Base-by-base conservation (phyloP, 2,888 invertebrate species). In the Drosophila siamana region DNA sequence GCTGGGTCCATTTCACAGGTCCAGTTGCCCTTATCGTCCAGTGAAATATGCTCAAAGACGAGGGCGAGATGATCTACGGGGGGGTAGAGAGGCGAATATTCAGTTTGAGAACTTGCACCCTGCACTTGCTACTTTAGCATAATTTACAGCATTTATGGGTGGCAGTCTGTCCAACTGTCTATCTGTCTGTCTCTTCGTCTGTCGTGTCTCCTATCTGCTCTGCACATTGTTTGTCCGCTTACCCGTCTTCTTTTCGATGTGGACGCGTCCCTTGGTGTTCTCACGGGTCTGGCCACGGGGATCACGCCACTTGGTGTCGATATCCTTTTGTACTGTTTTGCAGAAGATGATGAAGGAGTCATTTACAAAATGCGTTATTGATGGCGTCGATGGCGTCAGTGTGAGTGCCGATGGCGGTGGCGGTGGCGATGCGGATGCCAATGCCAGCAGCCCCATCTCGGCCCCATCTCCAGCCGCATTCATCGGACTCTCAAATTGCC, bases 11-110 rank as follows among this genome's bases (percentile, higher is more conserved):
- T 91, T 54, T 91, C 90, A 84, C 94, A 94, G 16, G 92, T 92
- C 92, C 93, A 94, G 59, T 91, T 92, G 38, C 94, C 94, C 74
- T 90, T 91, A 80, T 94, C 93, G 62, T 91, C 89, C 74, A 90
- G 74, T 63, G 90, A 87, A 78, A 93, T 93, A 78, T 91, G 92
- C 77, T 93, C 93, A 68, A 94, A 93, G 46, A 93, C 92, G 50
- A 94, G 86, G 5, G 93, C 92, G 69, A 91, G 78, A 43, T 91
- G 89, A 46, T 91, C 93, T 89, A 60, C n/a, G 13, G 8, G 2
- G 11, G 2, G n/a, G 3, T 16, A 7, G 2, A 8, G 30, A 28
- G 16, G n/a, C 13, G 4, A 40, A 4, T 9, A 8, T 38, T 38
- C 36, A 15, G 46, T 15, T 13, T 24, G 24, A 41, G 15, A 38